Evolutionary conservation across 1,140 invertebrate genomes (phyloP).

Genomic region (Muscidifurax raptorellus): DNA sequence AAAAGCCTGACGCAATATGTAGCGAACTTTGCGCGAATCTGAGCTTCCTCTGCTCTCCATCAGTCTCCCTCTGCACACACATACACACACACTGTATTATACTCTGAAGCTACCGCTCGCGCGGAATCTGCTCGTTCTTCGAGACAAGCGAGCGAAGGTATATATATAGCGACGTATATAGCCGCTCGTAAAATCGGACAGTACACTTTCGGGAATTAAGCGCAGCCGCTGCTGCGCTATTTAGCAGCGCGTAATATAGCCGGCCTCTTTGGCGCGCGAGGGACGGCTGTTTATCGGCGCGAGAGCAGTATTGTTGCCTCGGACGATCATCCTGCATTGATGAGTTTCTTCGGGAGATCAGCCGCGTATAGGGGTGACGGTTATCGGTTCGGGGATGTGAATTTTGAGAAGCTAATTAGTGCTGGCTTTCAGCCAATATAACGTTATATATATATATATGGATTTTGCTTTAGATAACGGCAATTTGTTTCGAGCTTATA

Average conservation of each 20-base stretch:
- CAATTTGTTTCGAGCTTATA: too few relatives aligned
- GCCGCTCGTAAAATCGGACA: neutral
- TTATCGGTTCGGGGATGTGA: too few relatives aligned
- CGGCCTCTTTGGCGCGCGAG: neutral
- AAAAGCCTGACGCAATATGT: too few relatives aligned
- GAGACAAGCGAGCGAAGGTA: neutral
- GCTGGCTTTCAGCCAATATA: too few relatives aligned
- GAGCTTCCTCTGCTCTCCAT: neutral
- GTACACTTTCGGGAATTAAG: conserved; percentile 2
- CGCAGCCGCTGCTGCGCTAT: neutral
- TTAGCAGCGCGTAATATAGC: neutral
- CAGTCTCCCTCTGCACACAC: neutral
- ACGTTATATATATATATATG: too few relatives aligned
- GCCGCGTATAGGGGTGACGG: too few relatives aligned
- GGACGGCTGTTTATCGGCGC: too few relatives aligned
- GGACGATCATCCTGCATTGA: neutral
- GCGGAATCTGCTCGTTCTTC: neutral
- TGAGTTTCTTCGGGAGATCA: neutral
- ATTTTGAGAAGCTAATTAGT: neutral
- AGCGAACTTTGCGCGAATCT: neutral
- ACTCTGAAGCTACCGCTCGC: too few relatives aligned
- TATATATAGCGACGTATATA: neutral
- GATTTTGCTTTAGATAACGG: too few relatives aligned
- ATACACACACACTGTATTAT: neutral
- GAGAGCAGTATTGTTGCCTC: too few relatives aligned